Conservation (phyloP, 2,797 vertebrate species). For the Aulostomus chinensis region DNA sequence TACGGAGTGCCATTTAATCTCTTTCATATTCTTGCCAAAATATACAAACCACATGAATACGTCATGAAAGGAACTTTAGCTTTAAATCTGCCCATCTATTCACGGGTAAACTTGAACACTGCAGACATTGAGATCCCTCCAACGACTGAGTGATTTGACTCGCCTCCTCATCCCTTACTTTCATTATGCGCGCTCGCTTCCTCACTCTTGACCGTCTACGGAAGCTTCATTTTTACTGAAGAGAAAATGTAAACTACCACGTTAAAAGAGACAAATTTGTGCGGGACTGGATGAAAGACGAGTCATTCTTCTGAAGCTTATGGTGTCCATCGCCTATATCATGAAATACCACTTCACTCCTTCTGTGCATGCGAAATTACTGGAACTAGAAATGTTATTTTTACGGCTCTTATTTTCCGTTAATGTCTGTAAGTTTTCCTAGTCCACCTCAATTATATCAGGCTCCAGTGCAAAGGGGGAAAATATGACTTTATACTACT, state of each 20-base stretch:
- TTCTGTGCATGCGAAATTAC: conserved; percentile 25
- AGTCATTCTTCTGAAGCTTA: no score
- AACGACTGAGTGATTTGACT: not conserved
- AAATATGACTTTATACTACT: conserved; percentile 77
- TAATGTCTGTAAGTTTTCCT: conserved; percentile 72
- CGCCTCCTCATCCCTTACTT: conserved; percentile 67
- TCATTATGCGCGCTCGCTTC: conserved; percentile 52
- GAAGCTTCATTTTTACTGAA: conserved; percentile 30
- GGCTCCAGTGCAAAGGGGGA: conserved; percentile 62
- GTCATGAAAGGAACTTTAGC: no score
- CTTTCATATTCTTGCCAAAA: conserved; percentile 5
- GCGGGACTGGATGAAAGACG: no score
- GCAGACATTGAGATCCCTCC: no score
- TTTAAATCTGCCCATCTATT: no score
- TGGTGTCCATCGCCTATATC: conserved; percentile 21
- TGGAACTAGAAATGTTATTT: conserved; percentile 61
- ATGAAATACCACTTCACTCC: conserved; percentile 32
- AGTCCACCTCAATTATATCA: conserved; percentile 76
- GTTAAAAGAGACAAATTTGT: no score
- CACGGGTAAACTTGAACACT: no score
- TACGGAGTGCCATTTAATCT: conserved; percentile 12
- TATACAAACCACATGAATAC: no score
- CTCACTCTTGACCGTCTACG: conserved; percentile 40
- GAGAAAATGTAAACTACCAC: no score
- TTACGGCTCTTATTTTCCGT: conserved; percentile 73